A percentile compares a stretch with the other conserved stretches of the same genome.
Evolutionary conservation across 2,113 vertebrate species (phyloP).

Genomic region (Coptodon rendalli): DNA sequence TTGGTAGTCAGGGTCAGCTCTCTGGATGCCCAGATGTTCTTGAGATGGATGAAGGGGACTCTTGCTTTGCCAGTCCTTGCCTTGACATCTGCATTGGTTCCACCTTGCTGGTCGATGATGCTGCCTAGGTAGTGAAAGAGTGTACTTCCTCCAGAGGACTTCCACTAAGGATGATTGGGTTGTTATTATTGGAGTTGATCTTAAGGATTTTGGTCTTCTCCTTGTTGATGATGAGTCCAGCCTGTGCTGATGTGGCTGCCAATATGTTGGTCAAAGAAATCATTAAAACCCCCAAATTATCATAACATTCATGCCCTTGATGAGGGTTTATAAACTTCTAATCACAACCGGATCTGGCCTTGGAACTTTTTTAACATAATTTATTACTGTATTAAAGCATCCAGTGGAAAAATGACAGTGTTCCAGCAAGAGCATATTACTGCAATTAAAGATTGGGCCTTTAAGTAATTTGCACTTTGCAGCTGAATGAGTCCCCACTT

Average conservation of each 20-base stretch:
- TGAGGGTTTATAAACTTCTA: not conserved
- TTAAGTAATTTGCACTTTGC: constrained; percentile 31
- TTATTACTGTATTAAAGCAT: not conserved
- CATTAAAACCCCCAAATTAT: not conserved
- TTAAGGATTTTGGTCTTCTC: not conserved
- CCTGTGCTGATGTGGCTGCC: not conserved
- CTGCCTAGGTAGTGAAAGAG: not conserved
- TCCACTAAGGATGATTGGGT: not conserved
- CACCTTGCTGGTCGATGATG: not conserved
- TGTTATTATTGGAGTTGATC: not conserved
- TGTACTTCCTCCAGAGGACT: not conserved
- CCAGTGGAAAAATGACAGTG: not conserved
- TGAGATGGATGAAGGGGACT: not conserved
- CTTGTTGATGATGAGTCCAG: not conserved
- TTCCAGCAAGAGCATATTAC: not conserved
- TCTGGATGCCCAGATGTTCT: not conserved
- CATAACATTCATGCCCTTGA: not conserved
- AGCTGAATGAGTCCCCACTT: constrained; percentile 20
- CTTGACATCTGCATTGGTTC: not conserved
- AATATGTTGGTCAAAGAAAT: not conserved
- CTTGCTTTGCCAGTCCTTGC: not conserved
- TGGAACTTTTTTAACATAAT: not conserved
- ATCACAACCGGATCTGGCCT: not conserved
- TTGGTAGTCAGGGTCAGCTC: not conserved
- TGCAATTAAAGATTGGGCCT: constrained; percentile 29